A percentile compares a stretch with the other conserved stretches of the same genome.
These are phyloP conservation scores for Chrysocyon brachyurus DNA, from an alignment of 2,797 vertebrate genomes.

Conservation along the genomic window DNA sequence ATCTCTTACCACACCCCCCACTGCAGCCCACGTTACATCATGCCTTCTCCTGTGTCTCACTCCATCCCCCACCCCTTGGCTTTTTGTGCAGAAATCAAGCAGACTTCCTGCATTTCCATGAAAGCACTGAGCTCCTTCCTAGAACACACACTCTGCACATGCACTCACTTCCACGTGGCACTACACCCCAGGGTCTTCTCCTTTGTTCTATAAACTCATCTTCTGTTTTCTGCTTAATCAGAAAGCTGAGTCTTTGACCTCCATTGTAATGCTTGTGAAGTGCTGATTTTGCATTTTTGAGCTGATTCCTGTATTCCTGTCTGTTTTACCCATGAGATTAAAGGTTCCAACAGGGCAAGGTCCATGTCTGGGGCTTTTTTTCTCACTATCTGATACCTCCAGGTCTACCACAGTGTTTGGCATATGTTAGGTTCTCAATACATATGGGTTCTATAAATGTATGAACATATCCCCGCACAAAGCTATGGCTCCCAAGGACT, in stretches of 20 bases:
- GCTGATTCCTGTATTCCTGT: background rate
- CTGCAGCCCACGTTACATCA: background rate
- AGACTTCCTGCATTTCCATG: background rate
- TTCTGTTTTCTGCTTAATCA: background rate
- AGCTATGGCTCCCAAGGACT: background rate
- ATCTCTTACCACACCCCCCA: background rate
- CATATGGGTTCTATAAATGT: background rate
- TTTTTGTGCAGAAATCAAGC: background rate
- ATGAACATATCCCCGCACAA: background rate
- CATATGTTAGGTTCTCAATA: background rate
- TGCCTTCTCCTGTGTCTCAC: background rate
- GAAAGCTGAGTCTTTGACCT: background rate
- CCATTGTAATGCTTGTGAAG: background rate
- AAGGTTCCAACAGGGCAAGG: background rate
- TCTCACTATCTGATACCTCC: background rate
- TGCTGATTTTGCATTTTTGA: background rate
- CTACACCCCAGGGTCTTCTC: background rate
- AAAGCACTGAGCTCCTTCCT: background rate
- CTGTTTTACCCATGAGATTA: background rate
- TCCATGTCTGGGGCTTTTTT: background rate
- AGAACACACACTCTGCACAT: background rate
- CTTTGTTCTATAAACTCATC: background rate
- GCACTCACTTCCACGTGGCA: background rate
- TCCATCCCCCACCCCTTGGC: background rate
- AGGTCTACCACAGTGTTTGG: background rate